Conservation (phyloP, 2,888 invertebrate species). For the Xanthia togata region DNA sequence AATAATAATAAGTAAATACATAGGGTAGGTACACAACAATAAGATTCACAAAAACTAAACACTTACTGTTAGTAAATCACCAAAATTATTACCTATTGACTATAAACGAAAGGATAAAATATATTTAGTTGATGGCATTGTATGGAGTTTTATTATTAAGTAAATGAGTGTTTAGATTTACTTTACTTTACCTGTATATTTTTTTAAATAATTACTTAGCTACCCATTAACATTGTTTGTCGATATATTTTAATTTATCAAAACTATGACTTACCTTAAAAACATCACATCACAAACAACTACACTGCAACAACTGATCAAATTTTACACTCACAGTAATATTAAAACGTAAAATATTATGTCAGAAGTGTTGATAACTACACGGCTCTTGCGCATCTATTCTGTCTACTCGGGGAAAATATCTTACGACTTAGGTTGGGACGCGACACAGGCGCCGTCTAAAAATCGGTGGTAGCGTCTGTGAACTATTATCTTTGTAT, state of each 20-base stretch:
- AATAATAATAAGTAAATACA: conserved; percentile 46
- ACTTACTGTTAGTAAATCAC: conserved; percentile 48
- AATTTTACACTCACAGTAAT: conserved; percentile 25
- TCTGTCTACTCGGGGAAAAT: too few relatives aligned
- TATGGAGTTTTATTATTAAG: conserved; percentile 48
- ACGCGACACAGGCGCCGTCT: too few relatives aligned
- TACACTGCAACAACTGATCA: conserved; percentile 50
- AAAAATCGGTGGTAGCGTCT: too few relatives aligned
- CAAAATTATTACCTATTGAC: conserved; percentile 46
- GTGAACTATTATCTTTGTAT: too few relatives aligned
- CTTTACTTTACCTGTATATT: conserved; percentile 49
- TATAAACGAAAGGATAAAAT: conserved; percentile 49
- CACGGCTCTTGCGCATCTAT: too few relatives aligned
- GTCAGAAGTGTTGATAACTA: conserved; percentile 48
- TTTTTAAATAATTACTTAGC: conserved; percentile 47
- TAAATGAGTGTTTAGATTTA: conserved; percentile 48
- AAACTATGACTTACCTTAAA: conserved; percentile 47
- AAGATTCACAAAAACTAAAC: conserved; percentile 47
- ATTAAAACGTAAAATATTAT: conserved; percentile 48
- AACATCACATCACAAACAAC: conserved; percentile 51
- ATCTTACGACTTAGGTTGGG: too few relatives aligned
- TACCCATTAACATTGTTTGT: conserved; percentile 48
- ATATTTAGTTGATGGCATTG: conserved; percentile 50
- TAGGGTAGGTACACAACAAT: conserved; percentile 47
- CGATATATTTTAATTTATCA: conserved; percentile 48